Conservation (phyloP, 2,888 invertebrate species). For the Phyto melanocephala region DNA sequence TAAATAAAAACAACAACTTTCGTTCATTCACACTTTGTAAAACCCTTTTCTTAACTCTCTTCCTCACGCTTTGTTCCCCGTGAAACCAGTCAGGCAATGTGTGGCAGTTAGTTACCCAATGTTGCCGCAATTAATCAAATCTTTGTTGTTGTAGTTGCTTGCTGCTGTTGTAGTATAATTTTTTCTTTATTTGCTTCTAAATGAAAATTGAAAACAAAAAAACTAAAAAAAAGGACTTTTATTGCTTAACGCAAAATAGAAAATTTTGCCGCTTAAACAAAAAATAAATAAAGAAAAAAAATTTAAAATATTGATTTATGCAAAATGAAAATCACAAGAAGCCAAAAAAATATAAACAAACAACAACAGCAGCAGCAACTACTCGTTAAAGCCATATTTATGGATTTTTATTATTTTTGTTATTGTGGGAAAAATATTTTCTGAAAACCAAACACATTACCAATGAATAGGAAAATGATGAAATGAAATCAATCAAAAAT, state of each 20-base stretch:
- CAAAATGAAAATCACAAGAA: conserved; percentile 45
- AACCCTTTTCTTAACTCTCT: conserved; percentile 41
- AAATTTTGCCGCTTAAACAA: conserved; percentile 52
- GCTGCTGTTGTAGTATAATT: background rate
- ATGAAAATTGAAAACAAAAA: conserved; percentile 27
- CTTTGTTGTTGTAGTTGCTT: conserved; percentile 36
- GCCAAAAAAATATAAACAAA: conserved; percentile 7
- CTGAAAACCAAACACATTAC: conserved; percentile 54
- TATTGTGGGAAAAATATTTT: conserved; percentile 41
- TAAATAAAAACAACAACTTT: conserved; percentile 26
- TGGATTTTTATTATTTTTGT: conserved; percentile 16
- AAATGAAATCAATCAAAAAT: conserved; percentile 63
- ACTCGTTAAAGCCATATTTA: conserved; percentile 51
- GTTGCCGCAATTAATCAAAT: conserved; percentile 65
- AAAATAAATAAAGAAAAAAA: conserved; percentile 21
- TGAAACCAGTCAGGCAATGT: background rate
- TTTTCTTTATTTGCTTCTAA: conserved; percentile 29
- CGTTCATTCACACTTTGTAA: conserved; percentile 36
- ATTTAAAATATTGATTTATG: conserved; percentile 62
- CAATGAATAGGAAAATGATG: conserved; percentile 61
- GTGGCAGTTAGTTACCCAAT: conserved; percentile 56
- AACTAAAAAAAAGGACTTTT: conserved; percentile 29
- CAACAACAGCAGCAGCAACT: background rate
- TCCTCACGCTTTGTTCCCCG: background rate
- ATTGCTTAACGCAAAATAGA: conserved; percentile 45